Base-by-base conservation (phyloP, 1,140 invertebrate species). In the roundworm (Caenorhabditis elegans) region DNA sequence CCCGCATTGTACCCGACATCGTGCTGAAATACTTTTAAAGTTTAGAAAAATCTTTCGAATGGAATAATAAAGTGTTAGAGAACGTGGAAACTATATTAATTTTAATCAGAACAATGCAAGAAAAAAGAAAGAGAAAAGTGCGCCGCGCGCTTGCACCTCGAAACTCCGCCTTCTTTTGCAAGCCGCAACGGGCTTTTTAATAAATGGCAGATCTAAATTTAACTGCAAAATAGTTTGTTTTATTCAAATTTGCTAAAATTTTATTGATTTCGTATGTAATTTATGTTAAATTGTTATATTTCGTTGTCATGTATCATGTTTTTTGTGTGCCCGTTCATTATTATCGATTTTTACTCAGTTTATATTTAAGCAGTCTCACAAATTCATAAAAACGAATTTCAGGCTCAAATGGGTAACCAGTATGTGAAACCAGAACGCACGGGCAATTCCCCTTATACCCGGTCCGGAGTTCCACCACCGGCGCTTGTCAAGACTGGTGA, bases 381-480 rank as follows among this genome's bases (percentile, higher is more conserved):
- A n/a, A n/a, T n/a, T n/a, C n/a, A n/a, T n/a, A 49, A 2, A 8
- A n/a, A 49, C 19, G 6, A 49, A 22, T 43, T 70, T 31, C 34
- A 70, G 60, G 34, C n/a, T 70, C 17, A 19, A 70, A 86, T 86
- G 85, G 85, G 85, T 70, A 86, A 86, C 75, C 70, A 76, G 65
- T 86, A 85, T 70, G 46, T 51, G n/a, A 82, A 83, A 60, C 86
- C 86, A n/a, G 43, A 83, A 53, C 55, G 78, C 28, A 60, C 84
- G 39, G 86, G 86, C 34, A 82, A 84, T 55, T 87, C 84, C 13
- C 86, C 86, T 4, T 87, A 82, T 80, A 89, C 88, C 26, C 85
- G 88, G 1, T 86, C 88, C 24, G 88, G 88, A 24, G 79, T 84
- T 3, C 84, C 88, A 19, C 87, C 88, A 13, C 87, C 88, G 13